Conservation (phyloP, 2,113 vertebrate species). For the Microcebus griseorufus region DNA sequence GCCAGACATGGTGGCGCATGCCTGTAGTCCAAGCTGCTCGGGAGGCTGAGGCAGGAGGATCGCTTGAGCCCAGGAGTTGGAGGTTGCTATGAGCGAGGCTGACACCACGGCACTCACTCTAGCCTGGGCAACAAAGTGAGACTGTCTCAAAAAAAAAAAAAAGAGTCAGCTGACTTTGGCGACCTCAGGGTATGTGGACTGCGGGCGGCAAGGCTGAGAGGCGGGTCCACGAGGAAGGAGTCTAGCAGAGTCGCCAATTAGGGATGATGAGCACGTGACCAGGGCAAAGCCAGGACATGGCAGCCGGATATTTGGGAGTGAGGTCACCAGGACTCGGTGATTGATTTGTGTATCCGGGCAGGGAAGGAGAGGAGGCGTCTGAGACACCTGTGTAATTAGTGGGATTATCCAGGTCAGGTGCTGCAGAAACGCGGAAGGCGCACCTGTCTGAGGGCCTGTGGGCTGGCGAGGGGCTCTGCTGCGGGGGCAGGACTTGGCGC, state of each 20-base stretch:
- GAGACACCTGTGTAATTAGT: not conserved
- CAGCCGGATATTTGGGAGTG: not conserved
- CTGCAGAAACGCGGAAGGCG: not conserved
- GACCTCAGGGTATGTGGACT: accelerated
- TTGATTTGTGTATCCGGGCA: not conserved
- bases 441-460: not conserved
- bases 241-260: no score
- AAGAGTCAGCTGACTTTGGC: not conserved
- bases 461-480: not conserved
- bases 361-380: not conserved
- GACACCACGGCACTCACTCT: no score
- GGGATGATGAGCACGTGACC: not conserved
- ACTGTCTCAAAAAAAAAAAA: no score
- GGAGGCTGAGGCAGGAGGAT: no score
- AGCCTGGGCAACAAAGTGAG: no score
- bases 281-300: not conserved
- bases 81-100: no score
- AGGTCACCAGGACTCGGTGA: not conserved
- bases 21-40: no score
- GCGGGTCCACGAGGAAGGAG: not conserved
- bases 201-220: not conserved
- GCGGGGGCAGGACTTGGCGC: not conserved
- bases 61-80: no score
- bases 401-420: not conserved
- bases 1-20: no score